Evolutionary conservation across 2,888 invertebrate genomes (phyloP).

Genomic region (Megaustenia siamemsis): DNA sequence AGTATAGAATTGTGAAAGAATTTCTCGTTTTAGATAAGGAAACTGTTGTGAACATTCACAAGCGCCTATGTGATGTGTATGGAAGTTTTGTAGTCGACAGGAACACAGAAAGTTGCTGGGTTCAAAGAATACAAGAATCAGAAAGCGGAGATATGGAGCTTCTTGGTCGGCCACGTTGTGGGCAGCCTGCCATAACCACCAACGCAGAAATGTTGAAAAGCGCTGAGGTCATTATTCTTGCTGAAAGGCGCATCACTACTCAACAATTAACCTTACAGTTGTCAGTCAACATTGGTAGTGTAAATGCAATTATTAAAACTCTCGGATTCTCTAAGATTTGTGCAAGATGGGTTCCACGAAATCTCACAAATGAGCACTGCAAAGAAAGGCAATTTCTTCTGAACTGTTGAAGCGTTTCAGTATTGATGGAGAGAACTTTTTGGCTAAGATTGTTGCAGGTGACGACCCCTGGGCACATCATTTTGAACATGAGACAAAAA

Average conservation of each 20-base stretch:
- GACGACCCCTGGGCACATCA: not conserved
- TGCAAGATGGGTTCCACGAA: not conserved
- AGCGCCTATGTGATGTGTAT: slow-evolving; percentile 14
- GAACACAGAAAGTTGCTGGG: not conserved
- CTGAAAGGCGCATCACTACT: not conserved
- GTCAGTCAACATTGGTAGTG: slow-evolving; percentile 15
- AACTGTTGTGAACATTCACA: slow-evolving; percentile 6
- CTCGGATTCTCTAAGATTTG: slow-evolving; percentile 7
- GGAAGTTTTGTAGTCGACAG: slow-evolving; percentile 9
- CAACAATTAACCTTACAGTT: slow-evolving; percentile 3
- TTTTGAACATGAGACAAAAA: slow-evolving; percentile 8
- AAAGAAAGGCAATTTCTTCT: slow-evolving; percentile 11
- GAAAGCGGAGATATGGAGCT: not conserved
- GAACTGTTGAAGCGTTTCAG: not conserved
- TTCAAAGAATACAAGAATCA: slow-evolving; percentile 10
- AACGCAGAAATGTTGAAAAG: slow-evolving; percentile 12
- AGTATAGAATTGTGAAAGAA: not conserved
- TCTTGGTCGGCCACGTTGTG: not conserved
- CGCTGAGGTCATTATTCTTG: slow-evolving; percentile 6
- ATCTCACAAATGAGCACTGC: not conserved
- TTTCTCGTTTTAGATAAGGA: slow-evolving; percentile 7
- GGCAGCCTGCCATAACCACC: not conserved
- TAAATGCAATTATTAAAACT: not conserved
- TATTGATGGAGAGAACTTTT: slow-evolving; percentile 1
- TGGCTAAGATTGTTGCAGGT: not conserved